Conservation (phyloP, 2,113 vertebrate genomes). For the Cyanistes caeruleus region DNA sequence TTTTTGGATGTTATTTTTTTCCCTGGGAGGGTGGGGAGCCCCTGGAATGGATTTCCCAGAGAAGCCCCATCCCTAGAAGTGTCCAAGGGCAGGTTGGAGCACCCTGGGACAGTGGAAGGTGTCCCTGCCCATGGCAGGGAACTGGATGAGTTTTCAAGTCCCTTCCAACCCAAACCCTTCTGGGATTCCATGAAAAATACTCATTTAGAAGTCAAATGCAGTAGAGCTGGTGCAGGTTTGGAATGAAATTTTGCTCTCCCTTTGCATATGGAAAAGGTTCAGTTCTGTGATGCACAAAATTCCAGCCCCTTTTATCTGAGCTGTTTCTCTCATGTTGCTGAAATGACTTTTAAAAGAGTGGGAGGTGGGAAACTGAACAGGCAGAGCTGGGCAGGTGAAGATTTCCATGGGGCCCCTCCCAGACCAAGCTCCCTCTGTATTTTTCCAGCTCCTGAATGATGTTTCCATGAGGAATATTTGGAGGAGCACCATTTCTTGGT, state of each 20-base stretch:
- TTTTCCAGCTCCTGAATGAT: not conserved
- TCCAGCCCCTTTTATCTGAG: not conserved
- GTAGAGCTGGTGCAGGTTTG: not conserved
- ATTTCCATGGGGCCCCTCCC: not conserved
- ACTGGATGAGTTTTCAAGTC: not conserved
- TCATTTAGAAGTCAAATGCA: constrained; percentile 22
- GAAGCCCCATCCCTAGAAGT: not conserved
- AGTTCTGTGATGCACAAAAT: not conserved
- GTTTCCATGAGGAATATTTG: not conserved
- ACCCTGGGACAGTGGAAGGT: not conserved
- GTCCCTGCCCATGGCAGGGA: not conserved
- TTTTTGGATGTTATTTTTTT: not conserved
- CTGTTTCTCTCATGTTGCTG: not conserved
- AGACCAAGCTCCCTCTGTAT: not conserved
- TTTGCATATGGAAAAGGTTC: not conserved
- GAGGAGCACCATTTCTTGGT: not conserved
- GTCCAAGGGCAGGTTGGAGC: not conserved
- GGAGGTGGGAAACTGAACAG: not conserved
- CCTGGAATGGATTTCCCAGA: not conserved
- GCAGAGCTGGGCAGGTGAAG: not conserved
- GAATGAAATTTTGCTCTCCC: not conserved
- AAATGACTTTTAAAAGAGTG: not conserved
- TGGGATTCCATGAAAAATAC: not conserved
- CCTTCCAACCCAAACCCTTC: not conserved
- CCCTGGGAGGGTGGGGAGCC: not conserved